Evolutionary conservation across 2,113 vertebrate genomes (phyloP), one percentile per base, ranked within the genome.

Genomic region (Pterophyllum scalare): DNA sequence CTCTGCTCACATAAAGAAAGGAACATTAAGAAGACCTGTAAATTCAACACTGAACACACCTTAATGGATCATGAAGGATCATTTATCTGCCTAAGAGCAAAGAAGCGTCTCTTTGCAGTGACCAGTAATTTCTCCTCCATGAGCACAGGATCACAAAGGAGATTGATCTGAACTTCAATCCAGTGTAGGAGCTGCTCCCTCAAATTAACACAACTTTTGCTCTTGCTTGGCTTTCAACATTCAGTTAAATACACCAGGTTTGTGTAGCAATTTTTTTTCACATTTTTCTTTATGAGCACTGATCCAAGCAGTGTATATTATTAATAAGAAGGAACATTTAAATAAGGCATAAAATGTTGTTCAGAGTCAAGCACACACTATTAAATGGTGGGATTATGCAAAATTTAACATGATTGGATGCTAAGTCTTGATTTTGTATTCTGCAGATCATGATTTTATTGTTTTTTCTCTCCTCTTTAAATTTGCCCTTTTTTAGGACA

Each of bases 401-500:
- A 61, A 52, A 9, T 13, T 7, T 64, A 62, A 19, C 13, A 38
- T 12, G 14, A 80, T 52, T 12, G 60, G 1, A 4, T 82, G n/a
- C 72, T 40, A 14, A 35, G 11, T 43, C 35, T 58, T 60, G 38
- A 54, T 74, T n/a, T 46, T 61, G 20, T 24, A 19, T 61, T 22
- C 17, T 85, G 26, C n/a, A n/a, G n/a, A n/a, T n/a, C n/a, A n/a
- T n/a, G n/a, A n/a, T 67, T 57, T 13, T n/a, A n/a, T 3, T n/a
- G n/a, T n/a, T n/a, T 76, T 24, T 54, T 28, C 31, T 33, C 31
- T 6, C 31, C 6, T 33, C 6, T 33, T 75, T n/a, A 77, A 26
- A 1, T 79, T 31, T 85, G 6, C 33, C 86, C 90, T 31, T 31
- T 31, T 94, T 67, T 93, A 99, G 97, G 96, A 95, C 96, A 97